A percentile compares a stretch with the other conserved stretches of the same genome.
Conservation (phyloP, 2,797 vertebrate genomes). For the Anniella stebbinsi region DNA sequence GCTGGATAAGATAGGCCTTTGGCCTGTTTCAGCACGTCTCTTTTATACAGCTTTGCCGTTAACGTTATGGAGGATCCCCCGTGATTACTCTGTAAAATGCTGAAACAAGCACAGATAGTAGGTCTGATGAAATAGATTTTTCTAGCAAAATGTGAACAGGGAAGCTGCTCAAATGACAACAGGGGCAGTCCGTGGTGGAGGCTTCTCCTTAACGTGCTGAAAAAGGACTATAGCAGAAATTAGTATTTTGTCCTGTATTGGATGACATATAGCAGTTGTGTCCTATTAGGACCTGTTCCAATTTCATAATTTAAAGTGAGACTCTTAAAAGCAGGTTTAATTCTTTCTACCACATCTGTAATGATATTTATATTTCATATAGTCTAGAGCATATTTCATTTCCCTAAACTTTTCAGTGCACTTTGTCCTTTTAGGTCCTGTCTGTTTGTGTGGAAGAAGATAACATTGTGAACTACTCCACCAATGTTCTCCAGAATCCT, state of each 20-base stretch:
- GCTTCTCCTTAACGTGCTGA: too few relatives aligned
- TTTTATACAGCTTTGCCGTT: not conserved
- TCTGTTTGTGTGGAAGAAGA: conserved; percentile 96
- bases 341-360: not conserved
- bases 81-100: not conserved
- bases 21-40: too few relatives aligned
- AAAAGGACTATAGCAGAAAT: not conserved
- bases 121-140: too few relatives aligned
- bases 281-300: not conserved
- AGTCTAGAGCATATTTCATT: not conserved
- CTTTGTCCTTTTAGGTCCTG: conserved; percentile 83
- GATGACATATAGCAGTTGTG: not conserved
- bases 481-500: conserved; percentile 92
- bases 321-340: not conserved
- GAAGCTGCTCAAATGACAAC: not conserved
- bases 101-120: not conserved
- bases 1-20: too few relatives aligned
- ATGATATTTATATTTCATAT: not conserved
- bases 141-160: not conserved
- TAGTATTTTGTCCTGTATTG: not conserved
- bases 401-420: not conserved
- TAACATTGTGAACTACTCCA: conserved; percentile 93
- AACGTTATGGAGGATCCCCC: not conserved
- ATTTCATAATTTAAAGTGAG: not conserved
- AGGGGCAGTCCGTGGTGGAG: not conserved